Percentiles rank a stretch among this genome's conserved stretches.
Evolutionary conservation across 2,888 invertebrate species (phyloP).

Genomic region (Craniophora ligustri): DNA sequence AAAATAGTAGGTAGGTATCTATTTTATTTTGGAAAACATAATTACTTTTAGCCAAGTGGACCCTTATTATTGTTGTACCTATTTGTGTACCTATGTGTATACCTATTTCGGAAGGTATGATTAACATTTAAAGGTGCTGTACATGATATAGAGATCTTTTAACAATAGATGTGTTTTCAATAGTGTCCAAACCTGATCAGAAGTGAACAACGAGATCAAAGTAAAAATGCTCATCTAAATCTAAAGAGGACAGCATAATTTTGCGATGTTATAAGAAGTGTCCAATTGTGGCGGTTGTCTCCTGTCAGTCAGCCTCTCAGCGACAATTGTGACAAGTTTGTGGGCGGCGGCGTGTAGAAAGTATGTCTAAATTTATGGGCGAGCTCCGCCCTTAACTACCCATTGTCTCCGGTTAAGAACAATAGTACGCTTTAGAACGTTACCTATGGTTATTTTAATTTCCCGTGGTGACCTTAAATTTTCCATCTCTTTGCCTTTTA

Average conservation of each 20-base stretch:
- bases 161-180: too few species aligned
- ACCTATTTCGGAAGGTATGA: too few species aligned
- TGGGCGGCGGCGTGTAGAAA: constrained; percentile 63
- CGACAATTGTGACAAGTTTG: constrained; percentile 54
- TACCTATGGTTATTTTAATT: constrained; percentile 54
- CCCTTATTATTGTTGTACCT: too few species aligned
- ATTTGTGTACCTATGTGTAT: too few species aligned
- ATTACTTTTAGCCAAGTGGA: too few species aligned
- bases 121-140: too few species aligned
- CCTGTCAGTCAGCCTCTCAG: constrained; percentile 48
- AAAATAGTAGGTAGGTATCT: too few species aligned
- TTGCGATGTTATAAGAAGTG: constrained; percentile 11
- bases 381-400: constrained; percentile 56
- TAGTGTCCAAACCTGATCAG: too few species aligned
- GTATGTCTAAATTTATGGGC: constrained; percentile 62
- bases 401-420: constrained; percentile 52
- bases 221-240: background rate
- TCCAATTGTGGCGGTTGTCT: constrained; percentile 27
- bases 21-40: too few species aligned
- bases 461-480: constrained; percentile 38
- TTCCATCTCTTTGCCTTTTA: constrained; percentile 32
- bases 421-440: constrained; percentile 46
- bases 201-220: too few species aligned
- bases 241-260: background rate
- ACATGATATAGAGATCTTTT: too few species aligned